A percentile compares a stretch with the other conserved stretches of the same genome.
Evolutionary conservation across 2,113 vertebrate genomes (phyloP).

Genomic region (Eurystomus gularis): DNA sequence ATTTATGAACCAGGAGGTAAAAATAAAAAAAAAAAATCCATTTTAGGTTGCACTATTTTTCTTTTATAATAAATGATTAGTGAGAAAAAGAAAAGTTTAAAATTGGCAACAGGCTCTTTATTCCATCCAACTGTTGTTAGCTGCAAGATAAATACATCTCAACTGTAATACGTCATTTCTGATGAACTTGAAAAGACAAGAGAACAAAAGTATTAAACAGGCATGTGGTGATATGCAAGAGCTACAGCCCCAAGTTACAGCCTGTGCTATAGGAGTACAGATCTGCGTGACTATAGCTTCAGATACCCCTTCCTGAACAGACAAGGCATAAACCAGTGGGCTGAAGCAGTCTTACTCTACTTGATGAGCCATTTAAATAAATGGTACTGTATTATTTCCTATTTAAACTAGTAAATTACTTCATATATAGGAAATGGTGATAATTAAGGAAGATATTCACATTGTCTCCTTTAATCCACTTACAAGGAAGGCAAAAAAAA

Average conservation of each 20-base stretch:
- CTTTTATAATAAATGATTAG: constrained; percentile 41
- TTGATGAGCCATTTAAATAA: neutral
- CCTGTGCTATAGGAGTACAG: neutral
- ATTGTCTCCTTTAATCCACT: neutral
- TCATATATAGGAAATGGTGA: neutral
- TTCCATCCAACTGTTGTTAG: neutral
- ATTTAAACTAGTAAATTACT: neutral
- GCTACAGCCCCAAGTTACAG: neutral
- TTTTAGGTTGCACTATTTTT: constrained; percentile 36
- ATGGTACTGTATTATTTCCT: neutral
- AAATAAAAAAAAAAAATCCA: no score
- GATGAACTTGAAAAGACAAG: neutral
- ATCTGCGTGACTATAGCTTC: neutral
- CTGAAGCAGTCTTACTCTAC: neutral
- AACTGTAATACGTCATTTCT: neutral
- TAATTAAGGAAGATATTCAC: constrained; percentile 9
- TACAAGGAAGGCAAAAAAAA: neutral
- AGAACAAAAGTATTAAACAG: neutral
- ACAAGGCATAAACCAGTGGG: neutral
- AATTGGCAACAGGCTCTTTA: constrained; percentile 28
- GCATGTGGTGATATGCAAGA: neutral
- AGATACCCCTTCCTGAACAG: neutral
- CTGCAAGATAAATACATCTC: constrained; percentile 28
- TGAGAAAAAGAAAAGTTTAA: constrained; percentile 14
- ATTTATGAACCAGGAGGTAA: constrained; percentile 15